Base-by-base conservation (phyloP, 1,140 invertebrate genomes). In the Neodiprion fabricii region DNA sequence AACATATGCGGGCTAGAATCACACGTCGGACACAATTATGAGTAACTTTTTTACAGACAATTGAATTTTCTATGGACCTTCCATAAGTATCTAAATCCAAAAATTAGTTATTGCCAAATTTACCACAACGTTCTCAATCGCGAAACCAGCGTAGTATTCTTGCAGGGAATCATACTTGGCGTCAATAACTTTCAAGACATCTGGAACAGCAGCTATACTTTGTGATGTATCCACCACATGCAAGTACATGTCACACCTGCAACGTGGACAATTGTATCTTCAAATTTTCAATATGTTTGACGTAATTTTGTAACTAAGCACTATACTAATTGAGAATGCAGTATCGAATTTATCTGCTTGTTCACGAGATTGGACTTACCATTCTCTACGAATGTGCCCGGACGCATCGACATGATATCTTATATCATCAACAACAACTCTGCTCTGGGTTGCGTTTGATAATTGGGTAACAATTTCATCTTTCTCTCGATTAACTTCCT, bases 201-300 rank as follows among this genome's bases (percentile, higher is more conserved):
- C 92, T 61, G 94, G 92, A 47, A 96, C 93, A 0, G 94, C 91
- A 9, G 94, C 89, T 70, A 97, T 96, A 48, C 93, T 92, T 81
- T 94, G 92, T 0, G 92, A 93, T 2, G 91, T 91, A 83, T 97
- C 94, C 0, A 97, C 94, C 0, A 96, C 95, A 82, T 96, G 94
- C 72, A 97, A 90, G 81, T 96, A 96, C 85, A 97, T 92, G 83
- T 97, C 96, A 82, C 94, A 95, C 95, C 95, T 95, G 80, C 48
- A 87, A 83, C 70, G 73, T 50, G 77, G 75, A 79, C 48, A 73
- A 76, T 49, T 49, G 67, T 5, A 72, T 71, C 50, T 69, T 67
- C 61, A 14, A 14, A 28, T 76, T 74, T 17, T 72, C n/a, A 70
- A 9, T 68, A 61, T 5, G n/a, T 40, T 5, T 40, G 28, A 40